Conservation (phyloP, 1,140 invertebrate species). For the Drosophila sechellia region DNA sequence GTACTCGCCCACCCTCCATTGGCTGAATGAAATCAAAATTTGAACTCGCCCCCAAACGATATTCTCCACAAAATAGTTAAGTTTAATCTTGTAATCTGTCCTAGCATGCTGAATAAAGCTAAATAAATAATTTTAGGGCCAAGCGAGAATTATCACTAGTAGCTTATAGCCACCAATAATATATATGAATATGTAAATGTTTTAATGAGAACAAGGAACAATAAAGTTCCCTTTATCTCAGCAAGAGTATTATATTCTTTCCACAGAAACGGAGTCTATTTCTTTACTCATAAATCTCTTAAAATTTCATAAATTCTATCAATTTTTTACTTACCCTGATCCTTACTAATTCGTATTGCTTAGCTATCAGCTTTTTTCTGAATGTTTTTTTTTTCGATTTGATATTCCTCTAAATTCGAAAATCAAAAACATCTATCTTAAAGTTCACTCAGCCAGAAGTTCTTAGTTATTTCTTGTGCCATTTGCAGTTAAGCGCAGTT, state of each 20-base stretch:
- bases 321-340: neutral
- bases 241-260: too few relatives aligned
- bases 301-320: neutral
- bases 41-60: conserved; percentile 4
- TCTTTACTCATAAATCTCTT: too few relatives aligned
- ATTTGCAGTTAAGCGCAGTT: conserved; percentile 63
- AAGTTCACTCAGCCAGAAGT: conserved; percentile 67
- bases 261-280: too few relatives aligned
- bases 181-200: too few relatives aligned
- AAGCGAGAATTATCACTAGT: neutral
- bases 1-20: conserved; percentile 33
- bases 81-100: conserved; percentile 10
- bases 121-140: neutral
- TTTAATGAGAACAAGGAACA: too few relatives aligned
- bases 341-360: conserved; percentile 5
- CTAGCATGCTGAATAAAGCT: conserved; percentile 41
- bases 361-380: neutral
- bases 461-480: conserved; percentile 57
- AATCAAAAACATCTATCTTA: conserved; percentile 17
- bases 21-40: conserved; percentile 46
- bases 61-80: conserved; percentile 25
- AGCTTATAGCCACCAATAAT: too few relatives aligned
- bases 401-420: conserved; percentile 6
- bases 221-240: too few relatives aligned
- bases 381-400: neutral